Conservation (phyloP, 1,140 invertebrate species). For the Teleopsis dalmanni region DNA sequence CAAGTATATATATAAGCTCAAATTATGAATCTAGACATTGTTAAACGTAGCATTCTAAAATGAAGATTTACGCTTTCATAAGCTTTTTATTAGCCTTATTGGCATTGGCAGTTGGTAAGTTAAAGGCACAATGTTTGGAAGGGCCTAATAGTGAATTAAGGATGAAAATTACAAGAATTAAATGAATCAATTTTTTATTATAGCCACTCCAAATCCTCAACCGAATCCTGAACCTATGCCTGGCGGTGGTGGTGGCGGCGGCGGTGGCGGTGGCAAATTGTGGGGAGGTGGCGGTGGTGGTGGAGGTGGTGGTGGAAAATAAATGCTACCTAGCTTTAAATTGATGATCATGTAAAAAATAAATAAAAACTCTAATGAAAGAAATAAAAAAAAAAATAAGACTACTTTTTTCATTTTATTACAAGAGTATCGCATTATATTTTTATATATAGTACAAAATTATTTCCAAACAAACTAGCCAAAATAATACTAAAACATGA, state of each 20-base stretch:
- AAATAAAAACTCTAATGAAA: too few relatives aligned
- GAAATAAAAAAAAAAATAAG: too few relatives aligned
- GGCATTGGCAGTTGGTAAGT: slow-evolving; percentile 11
- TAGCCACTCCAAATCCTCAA: slow-evolving; percentile 8
- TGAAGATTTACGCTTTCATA: slow-evolving; percentile 9
- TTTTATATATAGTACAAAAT: too few relatives aligned
- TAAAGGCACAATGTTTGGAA: neutral
- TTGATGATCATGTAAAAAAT: too few relatives aligned
- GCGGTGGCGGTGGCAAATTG: slow-evolving; percentile 6
- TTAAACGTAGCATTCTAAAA: too few relatives aligned
- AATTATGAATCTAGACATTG: too few relatives aligned
- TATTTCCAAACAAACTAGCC: too few relatives aligned
- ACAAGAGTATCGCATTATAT: too few relatives aligned
- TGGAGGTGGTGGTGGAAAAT: slow-evolving; percentile 12
- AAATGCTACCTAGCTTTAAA: too few relatives aligned
- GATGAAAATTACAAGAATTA: neutral
- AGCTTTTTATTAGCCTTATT: slow-evolving; percentile 6
- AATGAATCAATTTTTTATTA: neutral
- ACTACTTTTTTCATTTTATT: too few relatives aligned
- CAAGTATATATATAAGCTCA: too few relatives aligned
- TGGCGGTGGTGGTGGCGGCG: slow-evolving; percentile 10
- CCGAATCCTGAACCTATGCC: slow-evolving; percentile 9
- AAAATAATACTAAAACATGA: too few relatives aligned
- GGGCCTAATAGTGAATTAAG: neutral
- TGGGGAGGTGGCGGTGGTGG: slow-evolving; percentile 10